Evolutionary conservation across 1,140 invertebrate species (phyloP).

Genomic region (Drosophila biarmipes): DNA sequence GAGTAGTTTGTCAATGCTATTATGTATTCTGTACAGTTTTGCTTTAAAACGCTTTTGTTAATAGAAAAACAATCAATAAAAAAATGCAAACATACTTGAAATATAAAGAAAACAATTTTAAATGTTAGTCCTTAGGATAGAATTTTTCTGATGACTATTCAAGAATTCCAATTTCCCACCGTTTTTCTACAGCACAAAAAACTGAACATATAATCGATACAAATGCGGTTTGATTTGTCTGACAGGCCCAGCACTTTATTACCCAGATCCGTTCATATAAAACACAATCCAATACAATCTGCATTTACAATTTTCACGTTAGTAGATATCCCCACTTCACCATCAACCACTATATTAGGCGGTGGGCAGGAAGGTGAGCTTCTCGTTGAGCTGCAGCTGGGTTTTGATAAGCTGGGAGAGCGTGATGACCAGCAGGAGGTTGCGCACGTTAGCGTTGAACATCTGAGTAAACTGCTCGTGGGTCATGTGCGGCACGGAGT

Average conservation of each 20-base stretch:
- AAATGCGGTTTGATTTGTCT: background rate
- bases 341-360: slow-evolving; percentile 32
- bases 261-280: slow-evolving; percentile 43
- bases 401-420: slow-evolving; percentile 98
- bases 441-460: slow-evolving; percentile 98
- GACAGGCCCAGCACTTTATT: slow-evolving; percentile 60
- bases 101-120: too few species aligned
- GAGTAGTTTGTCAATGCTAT: too few species aligned
- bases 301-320: slow-evolving; percentile 62
- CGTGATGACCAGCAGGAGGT: slow-evolving; percentile 98
- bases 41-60: too few species aligned
- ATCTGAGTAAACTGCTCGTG: slow-evolving; percentile 96
- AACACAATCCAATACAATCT: slow-evolving; percentile 60
- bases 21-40: too few species aligned
- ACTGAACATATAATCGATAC: background rate
- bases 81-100: too few species aligned
- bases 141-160: too few species aligned
- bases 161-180: too few species aligned
- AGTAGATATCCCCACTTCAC: slow-evolving; percentile 27
- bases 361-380: slow-evolving; percentile 92
- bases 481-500: slow-evolving; percentile 95
- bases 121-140: too few species aligned
- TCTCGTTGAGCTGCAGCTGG: slow-evolving; percentile 97
- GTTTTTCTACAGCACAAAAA: background rate
- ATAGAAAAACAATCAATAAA: too few species aligned